Conservation (phyloP, 2,888 invertebrate species). For the Pterobdella sp. region DNA sequence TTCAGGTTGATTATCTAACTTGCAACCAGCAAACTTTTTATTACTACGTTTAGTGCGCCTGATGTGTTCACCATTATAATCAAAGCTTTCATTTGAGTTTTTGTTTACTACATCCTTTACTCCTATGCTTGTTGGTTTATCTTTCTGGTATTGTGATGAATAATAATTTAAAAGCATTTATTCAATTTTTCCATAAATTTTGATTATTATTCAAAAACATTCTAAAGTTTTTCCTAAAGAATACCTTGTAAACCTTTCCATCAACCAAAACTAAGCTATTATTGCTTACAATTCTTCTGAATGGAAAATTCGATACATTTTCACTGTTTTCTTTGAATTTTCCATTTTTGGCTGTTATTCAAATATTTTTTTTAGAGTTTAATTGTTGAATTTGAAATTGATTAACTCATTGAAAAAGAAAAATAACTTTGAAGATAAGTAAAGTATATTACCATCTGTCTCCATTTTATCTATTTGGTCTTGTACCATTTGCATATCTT, state of each 20-base stretch:
- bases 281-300: background rate
- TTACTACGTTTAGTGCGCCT: background rate
- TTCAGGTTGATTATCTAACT: slow-evolving; percentile 13
- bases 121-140: too few species aligned
- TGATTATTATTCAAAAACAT: too few species aligned
- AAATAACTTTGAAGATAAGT: background rate
- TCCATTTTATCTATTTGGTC: slow-evolving; percentile 12
- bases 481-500: slow-evolving; percentile 21
- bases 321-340: background rate
- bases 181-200: too few species aligned
- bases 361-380: background rate
- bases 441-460: slow-evolving; percentile 7
- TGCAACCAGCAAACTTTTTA: slow-evolving; percentile 10
- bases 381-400: background rate
- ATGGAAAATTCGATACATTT: too few species aligned
- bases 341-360: background rate
- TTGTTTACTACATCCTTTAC: too few species aligned
- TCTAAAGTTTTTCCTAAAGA: too few species aligned
- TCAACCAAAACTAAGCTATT: too few species aligned
- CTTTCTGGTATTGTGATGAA: too few species aligned
- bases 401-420: background rate
- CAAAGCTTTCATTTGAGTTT: background rate
- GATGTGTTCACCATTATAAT: background rate
- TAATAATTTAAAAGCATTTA: too few species aligned
- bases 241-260: too few species aligned